These are phyloP conservation scores for Cotesia vestalis DNA, from an alignment of 1,140 invertebrate genomes.

Conservation along the genomic window DNA sequence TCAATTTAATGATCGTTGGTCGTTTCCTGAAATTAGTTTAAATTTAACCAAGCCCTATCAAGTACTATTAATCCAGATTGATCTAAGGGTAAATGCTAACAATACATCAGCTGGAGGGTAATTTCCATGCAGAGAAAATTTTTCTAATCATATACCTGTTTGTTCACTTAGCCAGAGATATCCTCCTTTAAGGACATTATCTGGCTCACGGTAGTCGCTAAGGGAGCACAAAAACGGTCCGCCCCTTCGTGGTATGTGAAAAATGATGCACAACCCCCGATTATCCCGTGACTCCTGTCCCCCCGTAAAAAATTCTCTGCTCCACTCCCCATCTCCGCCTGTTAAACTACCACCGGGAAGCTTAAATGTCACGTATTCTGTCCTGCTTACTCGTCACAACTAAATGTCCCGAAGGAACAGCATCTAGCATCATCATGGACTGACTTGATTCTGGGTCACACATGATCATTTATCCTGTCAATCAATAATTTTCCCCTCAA, in stretches of 20 bases:
- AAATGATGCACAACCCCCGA: slow-evolving; percentile 63
- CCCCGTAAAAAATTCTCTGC: slow-evolving; percentile 33
- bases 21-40: too few species aligned
- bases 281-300: slow-evolving; percentile 17
- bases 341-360: slow-evolving; percentile 31
- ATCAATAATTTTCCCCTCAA: slow-evolving; percentile 18
- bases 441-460: slow-evolving; percentile 31
- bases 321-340: slow-evolving; percentile 44
- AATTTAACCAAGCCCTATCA: too few species aligned
- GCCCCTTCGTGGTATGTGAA: slow-evolving; percentile 64
- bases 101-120: too few species aligned
- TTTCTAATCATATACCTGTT: slow-evolving; percentile 39
- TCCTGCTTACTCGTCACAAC: slow-evolving; percentile 17
- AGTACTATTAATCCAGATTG: too few species aligned
- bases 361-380: slow-evolving; percentile 18
- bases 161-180: slow-evolving; percentile 54
- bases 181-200: slow-evolving; percentile 66
- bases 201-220: slow-evolving; percentile 51
- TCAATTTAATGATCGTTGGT: too few species aligned
- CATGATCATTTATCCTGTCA: slow-evolving; percentile 33
- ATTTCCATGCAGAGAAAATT: neutral
- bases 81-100: too few species aligned
- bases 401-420: slow-evolving; percentile 59
- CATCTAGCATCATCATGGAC: slow-evolving; percentile 14
- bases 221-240: slow-evolving; percentile 61